These are phyloP conservation scores for Montifringilla adamsi DNA, from an alignment of 2,113 vertebrate species.

Conservation along the genomic window DNA sequence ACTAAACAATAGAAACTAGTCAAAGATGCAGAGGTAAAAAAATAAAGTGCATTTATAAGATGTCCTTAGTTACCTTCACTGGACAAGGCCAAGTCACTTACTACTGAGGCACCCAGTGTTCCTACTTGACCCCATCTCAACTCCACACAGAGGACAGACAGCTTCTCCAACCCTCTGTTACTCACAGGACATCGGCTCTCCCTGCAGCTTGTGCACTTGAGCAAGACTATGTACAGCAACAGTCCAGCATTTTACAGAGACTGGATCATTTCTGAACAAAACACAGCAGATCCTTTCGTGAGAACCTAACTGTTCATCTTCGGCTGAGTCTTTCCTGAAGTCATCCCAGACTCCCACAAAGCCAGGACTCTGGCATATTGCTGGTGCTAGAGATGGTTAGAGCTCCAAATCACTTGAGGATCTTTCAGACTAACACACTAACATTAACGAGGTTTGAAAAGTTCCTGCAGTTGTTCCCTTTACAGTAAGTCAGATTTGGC, in stretches of 20 bases:
- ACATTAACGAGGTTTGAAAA: neutral
- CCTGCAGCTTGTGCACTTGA: constrained; percentile 37
- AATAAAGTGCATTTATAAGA: constrained; percentile 79
- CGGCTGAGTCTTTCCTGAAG: neutral
- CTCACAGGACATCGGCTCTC: constrained; percentile 18
- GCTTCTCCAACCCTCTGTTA: constrained; percentile 27
- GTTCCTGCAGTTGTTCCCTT: constrained; percentile 30
- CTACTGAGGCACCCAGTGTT: constrained; percentile 62
- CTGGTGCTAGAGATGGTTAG: neutral
- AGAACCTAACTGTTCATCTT: neutral
- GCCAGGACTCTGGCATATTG: neutral
- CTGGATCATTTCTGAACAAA: neutral
- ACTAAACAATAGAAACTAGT: constrained; percentile 61
- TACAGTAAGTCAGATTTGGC: constrained; percentile 10
- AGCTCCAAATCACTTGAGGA: neutral
- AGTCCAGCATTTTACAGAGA: constrained; percentile 19
- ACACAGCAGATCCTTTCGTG: neutral
- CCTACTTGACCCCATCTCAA: neutral
- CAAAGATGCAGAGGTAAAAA: constrained; percentile 64
- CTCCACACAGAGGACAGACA: constrained; percentile 41
- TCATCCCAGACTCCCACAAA: neutral
- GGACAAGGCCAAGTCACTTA: constrained; percentile 60
- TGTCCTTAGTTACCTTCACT: constrained; percentile 62
- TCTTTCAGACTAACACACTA: neutral
- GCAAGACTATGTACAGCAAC: constrained; percentile 20